Percentiles rank a stretch among this genome's conserved stretches.
phyloP scores from a whole-genome alignment of 1,140 invertebrate species.

The Diachasma alloeum region DNA sequence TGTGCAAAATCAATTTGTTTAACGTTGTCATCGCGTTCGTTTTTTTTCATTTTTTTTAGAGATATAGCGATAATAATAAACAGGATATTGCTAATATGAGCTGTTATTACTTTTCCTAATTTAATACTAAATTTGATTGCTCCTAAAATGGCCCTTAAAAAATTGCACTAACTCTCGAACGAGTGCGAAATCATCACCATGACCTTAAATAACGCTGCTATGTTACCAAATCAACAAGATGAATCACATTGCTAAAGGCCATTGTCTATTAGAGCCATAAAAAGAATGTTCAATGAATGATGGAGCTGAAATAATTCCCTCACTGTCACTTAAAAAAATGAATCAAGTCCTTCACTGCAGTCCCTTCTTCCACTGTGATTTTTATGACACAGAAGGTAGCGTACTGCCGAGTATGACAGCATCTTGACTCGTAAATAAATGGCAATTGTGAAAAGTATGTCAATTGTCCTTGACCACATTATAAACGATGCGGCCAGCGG shows the following conservation, averaged over 20 bases:
- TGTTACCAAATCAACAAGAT: neutral
- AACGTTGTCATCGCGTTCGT: no score
- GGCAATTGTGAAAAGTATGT: constrained; percentile 31
- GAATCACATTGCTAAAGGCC: neutral
- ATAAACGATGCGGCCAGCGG: neutral
- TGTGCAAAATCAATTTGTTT: no score
- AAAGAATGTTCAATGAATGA: neutral
- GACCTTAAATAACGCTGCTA: neutral
- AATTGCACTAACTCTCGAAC: neutral
- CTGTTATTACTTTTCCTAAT: no score
- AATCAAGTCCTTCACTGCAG: neutral
- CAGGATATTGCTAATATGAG: no score
- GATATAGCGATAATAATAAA: no score
- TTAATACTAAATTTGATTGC: no score
- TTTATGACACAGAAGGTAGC: constrained; percentile 7
- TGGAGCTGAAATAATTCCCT: neutral
- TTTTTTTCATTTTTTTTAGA: no score
- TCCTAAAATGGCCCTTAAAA: no score
- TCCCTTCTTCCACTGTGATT: neutral
- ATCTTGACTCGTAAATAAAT: constrained; percentile 26
- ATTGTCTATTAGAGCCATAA: neutral
- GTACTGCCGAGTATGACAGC: constrained; percentile 11
- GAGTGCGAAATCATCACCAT: no score
- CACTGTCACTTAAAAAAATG: neutral
- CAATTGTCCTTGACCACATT: constrained; percentile 29